phyloP scores from a whole-genome alignment of 2,888 invertebrate species.

The Eucera pruinosa region DNA sequence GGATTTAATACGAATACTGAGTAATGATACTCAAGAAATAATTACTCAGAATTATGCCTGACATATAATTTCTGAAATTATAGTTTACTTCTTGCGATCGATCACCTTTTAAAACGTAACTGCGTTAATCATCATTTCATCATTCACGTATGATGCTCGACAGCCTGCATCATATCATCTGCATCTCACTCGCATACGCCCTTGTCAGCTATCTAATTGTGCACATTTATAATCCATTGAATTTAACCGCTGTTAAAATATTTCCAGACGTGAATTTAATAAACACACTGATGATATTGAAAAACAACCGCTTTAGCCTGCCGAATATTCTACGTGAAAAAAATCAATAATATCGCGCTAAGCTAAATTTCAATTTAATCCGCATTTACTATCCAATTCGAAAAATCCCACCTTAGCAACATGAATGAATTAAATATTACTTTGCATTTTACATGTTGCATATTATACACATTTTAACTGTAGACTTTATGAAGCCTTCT shows the following conservation, averaged over 20 bases:
- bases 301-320: background rate
- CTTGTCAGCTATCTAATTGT: slow-evolving; percentile 4
- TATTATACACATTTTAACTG: too few relatives aligned
- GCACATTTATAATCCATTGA: background rate
- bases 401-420: background rate
- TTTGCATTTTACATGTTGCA: too few relatives aligned
- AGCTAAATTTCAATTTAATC: background rate
- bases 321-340: background rate
- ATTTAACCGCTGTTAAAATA: background rate
- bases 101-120: background rate
- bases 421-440: too few relatives aligned
- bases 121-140: slow-evolving; percentile 11
- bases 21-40: background rate
- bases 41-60: too few relatives aligned
- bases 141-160: background rate
- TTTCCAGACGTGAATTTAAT: background rate
- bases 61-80: slow-evolving; percentile 8
- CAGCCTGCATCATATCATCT: background rate
- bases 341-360: background rate
- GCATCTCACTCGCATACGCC: background rate
- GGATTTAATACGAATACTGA: background rate
- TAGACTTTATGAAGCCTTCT: too few relatives aligned
- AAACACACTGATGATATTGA: background rate
- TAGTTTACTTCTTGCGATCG: background rate
- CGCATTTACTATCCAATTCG: background rate